Evolutionary conservation across 2,797 vertebrate species (phyloP), one percentile per base, ranked within the genome.

Genomic region (Mus caroli): DNA sequence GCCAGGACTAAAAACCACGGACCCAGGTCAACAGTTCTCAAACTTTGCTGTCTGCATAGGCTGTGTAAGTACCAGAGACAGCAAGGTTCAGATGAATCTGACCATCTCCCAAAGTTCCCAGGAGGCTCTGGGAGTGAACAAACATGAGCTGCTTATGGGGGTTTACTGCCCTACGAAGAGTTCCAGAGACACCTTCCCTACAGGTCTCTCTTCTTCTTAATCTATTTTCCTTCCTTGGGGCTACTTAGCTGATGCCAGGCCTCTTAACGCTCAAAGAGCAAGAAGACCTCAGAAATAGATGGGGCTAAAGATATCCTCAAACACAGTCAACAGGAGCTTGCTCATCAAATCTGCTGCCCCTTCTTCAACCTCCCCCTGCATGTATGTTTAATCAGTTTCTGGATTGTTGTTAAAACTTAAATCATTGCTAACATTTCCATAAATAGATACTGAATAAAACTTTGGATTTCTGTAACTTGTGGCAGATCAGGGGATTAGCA

Each of bases 131-230:
- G 62, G 43, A 62, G 22, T 56, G 14, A 62, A 22, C 11, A 14
- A 40, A 11, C 3, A 6, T 54, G 50, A 88, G 26, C 12, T 34
- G 3, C 31, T 40, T 15, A 50, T 60, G 10, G 26, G 22, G 1
- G 24, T 31, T 58, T 43, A 56, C 0, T 0, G 0, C 28, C 54
- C 37, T 3, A 1, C 1, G 1, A 19, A 28, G 62, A 46, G 1
- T 31, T 75, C 54, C 9, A 2, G 22, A 3, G 50, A 83, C 43
- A 20, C 50, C 15, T 19, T 58, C 26, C 52, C 3, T 14, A 14
- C 3, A 3, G 26, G 6, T 52, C 50, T 87, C 37, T 31, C 24
- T 78, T 26, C 31, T 69, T 71, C 52, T 54, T 2, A 31, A 34
- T 46, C 1, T 50, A 4, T 31, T 76, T 71, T 75, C n/a, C 19